Base-by-base conservation (phyloP, 1,140 invertebrate genomes). In the Brachionus rubens region DNA sequence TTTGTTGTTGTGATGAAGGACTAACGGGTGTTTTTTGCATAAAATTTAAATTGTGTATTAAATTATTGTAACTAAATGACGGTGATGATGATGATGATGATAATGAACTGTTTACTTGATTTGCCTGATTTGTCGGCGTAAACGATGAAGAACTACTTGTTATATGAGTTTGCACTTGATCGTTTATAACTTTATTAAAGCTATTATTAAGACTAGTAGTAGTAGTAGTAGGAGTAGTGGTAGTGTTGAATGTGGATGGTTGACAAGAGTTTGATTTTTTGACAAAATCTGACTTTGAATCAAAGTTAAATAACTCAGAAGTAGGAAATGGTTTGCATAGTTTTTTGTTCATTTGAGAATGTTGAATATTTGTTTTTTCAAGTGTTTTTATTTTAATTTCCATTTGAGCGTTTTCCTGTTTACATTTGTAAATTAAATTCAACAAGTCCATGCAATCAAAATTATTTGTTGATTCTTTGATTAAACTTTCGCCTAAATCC, bases 371-470 rank as follows among this genome's bases (percentile, higher is more conserved):
- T 5, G 5, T 43, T 65, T 65, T 16, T 65, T 65, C 36, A 2
- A 65, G n/a, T 14, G 9, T 24, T 26, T 65, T 65, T 2, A 65
- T 9, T 14, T 65, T 65, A 43, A 30, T 65, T 65, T 65, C 59
- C 24, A 65, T 24, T 65, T 65, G 19, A 16, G 19, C 21, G 43
- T 65, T 65, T n/a, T 65, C 59, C 26, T 65, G 33, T 36, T 65
- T 65, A 28, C 59, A 65, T 65, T 65, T 65, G 14, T 43, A 24
- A 36, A 65, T 10, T 21, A 65, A 14, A 65, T 65, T 41, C 24
- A 65, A 19, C 19, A 65, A 43, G 10, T 65, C 59, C 33, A 65
- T 65, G 12, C 16, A 43, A 43, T 65, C 59, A 19, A 65, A 65
- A 10, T 43, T 65, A 30, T 65, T 41, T 10, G 36, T 43, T 16